Percentiles rank a stretch among this genome's conserved stretches.
Evolutionary conservation across 1,140 invertebrate genomes (phyloP).

Genomic region (Neotoxoptera formosana): DNA sequence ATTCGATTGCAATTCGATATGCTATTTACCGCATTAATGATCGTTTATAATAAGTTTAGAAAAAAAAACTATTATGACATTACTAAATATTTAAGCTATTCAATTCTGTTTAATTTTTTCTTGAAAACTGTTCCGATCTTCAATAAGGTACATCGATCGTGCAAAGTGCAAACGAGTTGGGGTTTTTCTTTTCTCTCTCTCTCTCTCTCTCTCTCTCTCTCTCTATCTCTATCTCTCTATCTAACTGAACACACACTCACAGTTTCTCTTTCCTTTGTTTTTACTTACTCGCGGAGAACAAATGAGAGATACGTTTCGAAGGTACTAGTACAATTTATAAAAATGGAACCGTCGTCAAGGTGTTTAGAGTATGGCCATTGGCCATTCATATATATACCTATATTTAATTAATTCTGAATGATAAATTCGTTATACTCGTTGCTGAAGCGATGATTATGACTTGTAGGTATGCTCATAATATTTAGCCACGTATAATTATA

Average conservation of each 20-base stretch:
- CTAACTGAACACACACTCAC: neutral
- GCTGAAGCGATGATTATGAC: neutral
- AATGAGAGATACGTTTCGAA: neutral
- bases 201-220: constrained; percentile 2
- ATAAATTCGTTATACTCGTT: neutral
- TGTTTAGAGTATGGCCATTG: neutral
- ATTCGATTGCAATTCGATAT: constrained; percentile 23
- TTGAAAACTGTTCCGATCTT: neutral
- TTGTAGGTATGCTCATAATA: constrained; percentile 38
- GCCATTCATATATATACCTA: neutral
- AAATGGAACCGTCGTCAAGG: neutral
- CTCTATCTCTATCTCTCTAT: neutral
- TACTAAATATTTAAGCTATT: neutral
- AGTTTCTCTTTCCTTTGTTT: neutral
- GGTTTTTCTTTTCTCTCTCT: too few relatives aligned
- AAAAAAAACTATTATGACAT: neutral
- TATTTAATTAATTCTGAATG: neutral
- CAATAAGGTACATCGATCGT: neutral
- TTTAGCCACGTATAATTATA: constrained; percentile 19
- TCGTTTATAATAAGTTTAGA: neutral
- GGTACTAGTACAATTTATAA: neutral
- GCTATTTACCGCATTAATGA: neutral
- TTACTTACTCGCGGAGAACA: neutral
- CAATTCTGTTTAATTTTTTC: neutral
- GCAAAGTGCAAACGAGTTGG: neutral